Evolutionary conservation across 2,113 vertebrate species (phyloP), one percentile per base, ranked within the genome.

Genomic region (Eonycteris spelaea): DNA sequence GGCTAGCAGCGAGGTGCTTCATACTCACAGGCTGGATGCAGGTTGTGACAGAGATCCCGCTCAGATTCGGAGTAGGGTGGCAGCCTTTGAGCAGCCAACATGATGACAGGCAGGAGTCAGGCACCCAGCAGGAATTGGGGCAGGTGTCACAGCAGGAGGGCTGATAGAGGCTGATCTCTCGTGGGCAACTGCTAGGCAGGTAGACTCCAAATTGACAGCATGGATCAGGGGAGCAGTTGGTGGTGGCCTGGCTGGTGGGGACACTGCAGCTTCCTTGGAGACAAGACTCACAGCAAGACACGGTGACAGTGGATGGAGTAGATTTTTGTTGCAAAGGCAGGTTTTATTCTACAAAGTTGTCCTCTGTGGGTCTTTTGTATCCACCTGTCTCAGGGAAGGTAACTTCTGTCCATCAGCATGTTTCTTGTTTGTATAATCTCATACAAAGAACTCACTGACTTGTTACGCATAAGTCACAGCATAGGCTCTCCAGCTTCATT

Each of bases 181-280:
- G 96, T 3, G 84, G 65, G 19, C 90, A 96, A 87, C 87, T 88
- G 75, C 97, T 97, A 24, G 96, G 95, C 67, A 97, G 71, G 90
- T 77, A 70, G 79, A 85, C 19, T 22, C 21, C 35, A 16, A n/a
- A 12, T 0, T 21, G 95, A 15, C 90, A 43, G 30, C 19, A 40
- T 2, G 65, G 2, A 5, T 95, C 93, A 15, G 85, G 97, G 63
- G 97, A 95, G n/a, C 68, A 71, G 73, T 86, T 55, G 82, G 89
- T 89, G 91, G 89, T 86, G 51, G 57, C 16, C 0, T 65, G 91
- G 14, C 67, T 7, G 0, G 26, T 63, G 57, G 63, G 83, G n/a
- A 71, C 2, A 0, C 53, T 57, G 55, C 11, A 16, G 61, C 93
- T 10, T 51, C 74, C 45, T 65, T 78, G 90, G 70, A 78, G 75